Evolutionary conservation across 2,888 invertebrate genomes (phyloP).

Genomic region (Netelia fuscicornis): DNA sequence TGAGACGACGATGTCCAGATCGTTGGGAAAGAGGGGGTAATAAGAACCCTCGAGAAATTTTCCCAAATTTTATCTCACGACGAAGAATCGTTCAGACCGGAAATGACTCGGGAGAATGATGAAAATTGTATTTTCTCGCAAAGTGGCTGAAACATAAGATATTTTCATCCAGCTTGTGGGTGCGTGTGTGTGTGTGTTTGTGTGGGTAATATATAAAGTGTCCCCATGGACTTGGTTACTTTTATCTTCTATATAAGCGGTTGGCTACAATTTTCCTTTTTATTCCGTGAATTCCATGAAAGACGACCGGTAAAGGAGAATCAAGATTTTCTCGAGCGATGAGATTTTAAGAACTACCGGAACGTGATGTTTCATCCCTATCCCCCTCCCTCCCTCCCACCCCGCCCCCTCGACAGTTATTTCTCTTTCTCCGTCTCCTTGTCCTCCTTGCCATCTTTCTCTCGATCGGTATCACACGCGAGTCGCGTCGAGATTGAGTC

Average conservation of each 20-base stretch:
- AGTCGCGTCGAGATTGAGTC: conserved; percentile 36
- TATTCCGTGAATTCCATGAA: conserved; percentile 8
- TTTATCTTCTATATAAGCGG: background rate
- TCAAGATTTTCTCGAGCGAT: too few species aligned
- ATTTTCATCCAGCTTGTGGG: background rate
- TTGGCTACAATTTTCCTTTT: background rate
- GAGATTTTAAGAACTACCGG: conserved; percentile 12
- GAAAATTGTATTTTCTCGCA: conserved; percentile 8
- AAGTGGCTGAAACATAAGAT: conserved; percentile 23
- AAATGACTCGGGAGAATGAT: conserved; percentile 30
- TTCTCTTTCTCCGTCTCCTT: too few species aligned
- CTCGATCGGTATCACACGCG: background rate
- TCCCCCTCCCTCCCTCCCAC: too few species aligned
- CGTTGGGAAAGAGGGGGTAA: background rate
- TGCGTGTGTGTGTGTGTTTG: background rate
- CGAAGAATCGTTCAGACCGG: conserved; percentile 8
- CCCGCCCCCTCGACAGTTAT: too few species aligned
- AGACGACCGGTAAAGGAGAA: background rate
- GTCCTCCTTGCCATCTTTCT: too few species aligned
- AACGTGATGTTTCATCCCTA: background rate
- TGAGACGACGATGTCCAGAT: background rate
- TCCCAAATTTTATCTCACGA: conserved; percentile 6
- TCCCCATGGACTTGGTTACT: background rate
- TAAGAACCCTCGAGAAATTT: background rate
- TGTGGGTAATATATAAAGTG: background rate